Base-by-base conservation (phyloP, 2,888 invertebrate genomes). In the Steinernema scapterisci region DNA sequence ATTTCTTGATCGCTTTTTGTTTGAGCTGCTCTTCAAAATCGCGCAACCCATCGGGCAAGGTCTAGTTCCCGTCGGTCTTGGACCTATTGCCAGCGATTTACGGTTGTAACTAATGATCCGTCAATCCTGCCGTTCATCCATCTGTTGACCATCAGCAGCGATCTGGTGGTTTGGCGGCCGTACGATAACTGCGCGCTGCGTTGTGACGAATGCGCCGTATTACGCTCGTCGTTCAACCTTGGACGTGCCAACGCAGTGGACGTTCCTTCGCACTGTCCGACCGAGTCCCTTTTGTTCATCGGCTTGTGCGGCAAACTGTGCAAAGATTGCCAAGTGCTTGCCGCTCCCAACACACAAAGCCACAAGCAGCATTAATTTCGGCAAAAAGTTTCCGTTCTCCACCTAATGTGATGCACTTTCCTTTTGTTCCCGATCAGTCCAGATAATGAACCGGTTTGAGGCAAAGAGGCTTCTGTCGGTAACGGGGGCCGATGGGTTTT, bases 71-170 rank as follows among this genome's bases (percentile, higher is more conserved):
- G 52, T 9, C 52, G 19, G 52, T 52, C 63, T 63, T 63, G 63
- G 63, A 31, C 63, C 27, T 27, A 63, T 16, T 63, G 63, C 63
- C 63, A 25, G 16, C 63, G 27, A 63, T 63, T 48, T 31, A 31
- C 63, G 63, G 27, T 63, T 9, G 63, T 63, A 63, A 63, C 63
- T 31, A 63, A 63, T 63, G 63, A 31, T 63, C 63, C 63, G 63
- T 63, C 63, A 38, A 63, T 31, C 31, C 63, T 25, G 63, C 63
- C 63, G 63, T 63, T 63, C 63, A 63, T 16, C 63, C 31, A 63
- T 63, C 63, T 63, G 63, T 63, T 63, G 63, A 63, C 63, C 63
- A 63, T 31, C 31, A 31, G 25, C 21, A 63, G 27, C 23, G 23
- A 38, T 23, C 63, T 31, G 25, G 63, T 63, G 63, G 63, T 63